phyloP scores from a whole-genome alignment of 1,140 invertebrate genomes.

The Planococcus citri region DNA sequence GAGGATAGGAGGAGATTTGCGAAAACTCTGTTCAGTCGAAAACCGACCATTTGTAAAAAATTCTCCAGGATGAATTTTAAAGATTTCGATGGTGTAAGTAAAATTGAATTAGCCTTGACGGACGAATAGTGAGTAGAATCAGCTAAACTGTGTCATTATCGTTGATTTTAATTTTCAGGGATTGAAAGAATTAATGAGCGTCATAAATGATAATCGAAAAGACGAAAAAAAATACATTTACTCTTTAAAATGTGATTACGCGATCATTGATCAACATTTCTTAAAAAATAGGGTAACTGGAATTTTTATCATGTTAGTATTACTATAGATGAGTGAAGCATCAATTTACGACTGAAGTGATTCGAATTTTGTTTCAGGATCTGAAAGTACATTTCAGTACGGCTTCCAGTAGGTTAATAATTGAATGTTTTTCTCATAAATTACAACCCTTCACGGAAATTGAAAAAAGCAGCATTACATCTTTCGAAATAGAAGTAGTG shows the following conservation, averaged over 20 bases:
- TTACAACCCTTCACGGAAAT: not conserved
- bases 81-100: not conserved
- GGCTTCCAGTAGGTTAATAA: not conserved
- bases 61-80: not conserved
- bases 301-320: not conserved
- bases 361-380: not conserved
- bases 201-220: not conserved
- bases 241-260: not conserved
- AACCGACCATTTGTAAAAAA: conserved; percentile 7
- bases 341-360: too few species aligned
- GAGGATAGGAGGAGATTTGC: not conserved
- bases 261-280: not conserved
- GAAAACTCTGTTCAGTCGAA: not conserved
- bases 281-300: not conserved
- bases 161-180: too few species aligned
- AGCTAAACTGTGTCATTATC: too few species aligned
- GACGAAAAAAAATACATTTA: not conserved
- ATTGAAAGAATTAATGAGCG: not conserved
- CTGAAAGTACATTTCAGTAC: not conserved
- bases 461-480: not conserved
- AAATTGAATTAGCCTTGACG: not conserved
- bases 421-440: conserved; percentile 4
- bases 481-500: not conserved
- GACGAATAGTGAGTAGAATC: too few species aligned
- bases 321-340: too few species aligned